Base-by-base conservation (phyloP, 2,888 invertebrate species). In the Baronia brevicornis region DNA sequence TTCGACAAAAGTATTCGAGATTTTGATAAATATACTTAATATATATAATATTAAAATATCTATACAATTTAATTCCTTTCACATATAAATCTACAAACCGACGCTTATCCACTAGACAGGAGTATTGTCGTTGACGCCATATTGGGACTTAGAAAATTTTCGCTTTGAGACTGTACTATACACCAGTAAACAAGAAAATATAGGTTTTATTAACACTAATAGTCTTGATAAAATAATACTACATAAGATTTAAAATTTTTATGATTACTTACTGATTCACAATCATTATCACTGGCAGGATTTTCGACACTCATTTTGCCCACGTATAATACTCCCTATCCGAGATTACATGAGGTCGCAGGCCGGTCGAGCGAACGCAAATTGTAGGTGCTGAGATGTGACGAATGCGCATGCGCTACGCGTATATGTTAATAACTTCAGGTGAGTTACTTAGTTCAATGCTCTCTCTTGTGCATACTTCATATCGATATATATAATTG, bases 111-210 rank as follows among this genome's bases (percentile, higher is more conserved):
- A 60, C 48, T 48, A 55, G 54, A 60, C 47, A 44, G 54, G 52
- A 86, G 88, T 87, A 89, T 88, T 90, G 86, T 86, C 86, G 86
- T 87, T 89, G 91, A 90, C 92, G 92, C 92, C 92, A 92, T 93
- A 90, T 92, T 92, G 90, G 91, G 91, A 92, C 91, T 92, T 92
- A 84, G 84, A 84, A 85, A 85, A 84, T 66, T 82, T 84, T 79
- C 77, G 84, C 66, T 70, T 70, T 66, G 67, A 65, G 65, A 51
- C 61, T 60, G 62, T 58, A 60, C 54, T 59, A 67, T 73, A 58
- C 86, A 88, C 79, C 72, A 87, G 85, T 77, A 82, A 78, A 85
- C 56, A 63, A 53, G 44, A 43, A 41, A 48, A 57, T 48, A 39
- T 34, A 39, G 19, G 32, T 28, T 13, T 25, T 43, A 26, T 21